phyloP scores from a whole-genome alignment of 2,888 invertebrate species.

The Aphidius colemani region DNA sequence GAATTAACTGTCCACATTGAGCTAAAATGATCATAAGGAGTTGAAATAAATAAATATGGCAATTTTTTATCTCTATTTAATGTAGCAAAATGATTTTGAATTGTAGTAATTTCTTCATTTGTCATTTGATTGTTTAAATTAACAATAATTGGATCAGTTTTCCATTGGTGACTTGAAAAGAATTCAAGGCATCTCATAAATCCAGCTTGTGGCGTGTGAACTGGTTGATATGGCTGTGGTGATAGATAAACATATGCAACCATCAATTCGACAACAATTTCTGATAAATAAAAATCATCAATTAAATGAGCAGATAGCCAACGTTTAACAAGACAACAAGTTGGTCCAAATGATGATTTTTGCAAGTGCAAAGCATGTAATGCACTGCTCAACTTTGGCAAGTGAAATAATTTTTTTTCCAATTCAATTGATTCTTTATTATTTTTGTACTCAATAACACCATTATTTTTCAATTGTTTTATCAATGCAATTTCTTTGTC shows the following conservation, averaged over 20 bases:
- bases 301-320: slow-evolving; percentile 86
- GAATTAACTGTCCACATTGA: slow-evolving; percentile 69
- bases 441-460: slow-evolving; percentile 71
- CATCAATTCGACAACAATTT: slow-evolving; percentile 77
- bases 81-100: slow-evolving; percentile 71
- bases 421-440: slow-evolving; percentile 72
- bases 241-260: slow-evolving; percentile 75
- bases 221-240: slow-evolving; percentile 63
- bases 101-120: slow-evolving; percentile 69
- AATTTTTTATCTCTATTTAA: slow-evolving; percentile 62
- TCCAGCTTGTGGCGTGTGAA: slow-evolving; percentile 70
- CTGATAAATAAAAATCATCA: slow-evolving; percentile 71
- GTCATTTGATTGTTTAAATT: slow-evolving; percentile 82
- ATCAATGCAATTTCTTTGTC: slow-evolving; percentile 80
- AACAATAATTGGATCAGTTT: slow-evolving; percentile 74
- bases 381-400: slow-evolving; percentile 79
- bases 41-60: slow-evolving; percentile 76
- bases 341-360: slow-evolving; percentile 76
- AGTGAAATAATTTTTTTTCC: slow-evolving; percentile 70
- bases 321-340: slow-evolving; percentile 81
- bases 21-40: slow-evolving; percentile 74
- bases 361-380: slow-evolving; percentile 80
- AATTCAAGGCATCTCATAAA: slow-evolving; percentile 76
- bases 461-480: slow-evolving; percentile 70
- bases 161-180: slow-evolving; percentile 78